A percentile compares a stretch with the other conserved stretches of the same genome.
These are phyloP conservation scores for Bettongia penicillata DNA, from an alignment of 2,113 vertebrate genomes.

Conservation along the genomic window DNA sequence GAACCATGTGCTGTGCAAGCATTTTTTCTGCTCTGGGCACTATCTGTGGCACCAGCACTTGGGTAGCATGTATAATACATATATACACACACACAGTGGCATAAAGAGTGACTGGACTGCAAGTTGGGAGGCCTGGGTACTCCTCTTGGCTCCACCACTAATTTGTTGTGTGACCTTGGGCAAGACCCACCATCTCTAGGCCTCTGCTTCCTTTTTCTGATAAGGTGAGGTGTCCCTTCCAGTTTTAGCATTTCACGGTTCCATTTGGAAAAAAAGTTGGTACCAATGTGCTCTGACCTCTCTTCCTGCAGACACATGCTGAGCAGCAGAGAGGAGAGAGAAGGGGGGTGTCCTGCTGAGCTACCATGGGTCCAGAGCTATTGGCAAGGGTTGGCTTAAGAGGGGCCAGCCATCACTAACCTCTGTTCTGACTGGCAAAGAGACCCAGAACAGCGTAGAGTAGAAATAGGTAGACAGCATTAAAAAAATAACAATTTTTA, in stretches of 20 bases:
- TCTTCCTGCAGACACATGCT: neutral
- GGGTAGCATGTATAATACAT: neutral
- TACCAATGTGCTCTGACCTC: neutral
- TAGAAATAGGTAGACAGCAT: neutral
- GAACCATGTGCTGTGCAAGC: neutral
- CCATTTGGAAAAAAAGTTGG: neutral
- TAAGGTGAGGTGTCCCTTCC: neutral
- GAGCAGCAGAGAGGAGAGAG: neutral
- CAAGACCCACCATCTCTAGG: neutral
- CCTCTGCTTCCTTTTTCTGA: neutral
- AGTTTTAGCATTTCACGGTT: neutral
- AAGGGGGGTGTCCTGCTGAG: neutral
- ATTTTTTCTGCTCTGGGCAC: neutral
- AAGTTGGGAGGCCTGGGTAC: neutral
- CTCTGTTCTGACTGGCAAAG: neutral
- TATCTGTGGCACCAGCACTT: too few relatives aligned
- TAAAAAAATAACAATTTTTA: neutral
- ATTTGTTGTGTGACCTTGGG: neutral
- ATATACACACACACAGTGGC: too few relatives aligned
- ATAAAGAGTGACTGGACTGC: neutral
- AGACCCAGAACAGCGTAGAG: neutral
- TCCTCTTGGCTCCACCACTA: neutral
- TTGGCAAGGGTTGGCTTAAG: neutral
- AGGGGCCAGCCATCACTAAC: neutral
- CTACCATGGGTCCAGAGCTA: neutral